These are phyloP conservation scores for Litoditis marina DNA, from an alignment of 2,888 invertebrate species.

Conservation along the genomic window DNA sequence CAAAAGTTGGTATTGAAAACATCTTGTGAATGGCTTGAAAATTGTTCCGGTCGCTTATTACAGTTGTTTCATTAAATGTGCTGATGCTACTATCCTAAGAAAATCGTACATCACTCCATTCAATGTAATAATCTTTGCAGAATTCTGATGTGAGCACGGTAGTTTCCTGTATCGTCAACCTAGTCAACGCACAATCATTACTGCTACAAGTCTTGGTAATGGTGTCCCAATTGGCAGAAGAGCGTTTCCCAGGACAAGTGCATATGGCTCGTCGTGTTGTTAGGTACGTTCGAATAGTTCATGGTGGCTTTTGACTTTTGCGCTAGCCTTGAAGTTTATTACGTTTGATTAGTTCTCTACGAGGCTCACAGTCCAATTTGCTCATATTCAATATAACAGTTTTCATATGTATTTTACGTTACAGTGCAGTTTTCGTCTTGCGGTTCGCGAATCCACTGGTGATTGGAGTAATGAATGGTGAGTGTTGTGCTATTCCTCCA, in stretches of 20 bases:
- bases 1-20: too few species aligned
- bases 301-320: too few species aligned
- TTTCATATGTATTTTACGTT: neutral
- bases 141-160: slow-evolving; percentile 1
- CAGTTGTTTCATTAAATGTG: too few species aligned
- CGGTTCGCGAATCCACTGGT: slow-evolving; percentile 13
- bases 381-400: neutral
- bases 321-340: too few species aligned
- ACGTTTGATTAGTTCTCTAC: too few species aligned
- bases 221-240: slow-evolving; percentile 1
- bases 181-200: neutral
- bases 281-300: too few species aligned
- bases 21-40: too few species aligned
- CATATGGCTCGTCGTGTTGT: slow-evolving; percentile 11
- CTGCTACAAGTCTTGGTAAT: neutral
- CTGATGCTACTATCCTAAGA: too few species aligned
- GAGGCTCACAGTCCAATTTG: too few species aligned
- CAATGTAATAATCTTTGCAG: neutral
- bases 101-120: too few species aligned
- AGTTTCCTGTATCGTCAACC: neutral
- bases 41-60: too few species aligned
- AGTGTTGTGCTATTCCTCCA: too few species aligned
- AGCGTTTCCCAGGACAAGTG: neutral
- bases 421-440: slow-evolving; percentile 4
- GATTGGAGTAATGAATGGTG: slow-evolving; percentile 1